A percentile compares a stretch with the other conserved stretches of the same genome.
Evolutionary conservation across 2,113 vertebrate genomes (phyloP).

Genomic region (Dipodomys spectabilis): DNA sequence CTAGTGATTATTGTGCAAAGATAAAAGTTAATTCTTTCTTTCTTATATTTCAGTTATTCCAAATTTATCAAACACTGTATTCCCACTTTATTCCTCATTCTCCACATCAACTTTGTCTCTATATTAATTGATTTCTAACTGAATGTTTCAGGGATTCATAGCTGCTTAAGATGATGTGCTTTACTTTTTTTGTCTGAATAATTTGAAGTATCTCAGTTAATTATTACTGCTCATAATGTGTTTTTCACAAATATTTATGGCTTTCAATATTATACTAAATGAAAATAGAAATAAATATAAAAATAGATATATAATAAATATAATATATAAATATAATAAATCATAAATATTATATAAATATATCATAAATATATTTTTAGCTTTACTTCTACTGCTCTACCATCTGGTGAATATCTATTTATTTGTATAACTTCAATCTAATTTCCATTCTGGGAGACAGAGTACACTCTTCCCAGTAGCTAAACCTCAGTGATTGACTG

Average conservation of each 20-base stretch:
- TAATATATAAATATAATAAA: no score
- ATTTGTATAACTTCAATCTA: neutral
- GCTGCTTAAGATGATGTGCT: neutral
- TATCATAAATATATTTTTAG: no score
- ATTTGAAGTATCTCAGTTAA: neutral
- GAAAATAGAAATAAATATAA: neutral
- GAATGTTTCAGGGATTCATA: neutral
- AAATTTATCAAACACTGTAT: neutral
- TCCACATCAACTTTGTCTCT: neutral
- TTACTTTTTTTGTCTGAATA: neutral
- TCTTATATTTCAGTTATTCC: neutral
- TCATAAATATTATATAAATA: no score
- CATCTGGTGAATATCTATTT: neutral
- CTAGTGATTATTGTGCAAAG: neutral
- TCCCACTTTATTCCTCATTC: neutral
- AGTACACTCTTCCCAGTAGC: neutral
- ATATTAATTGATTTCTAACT: neutral
- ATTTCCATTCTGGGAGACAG: neutral
- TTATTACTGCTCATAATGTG: neutral
- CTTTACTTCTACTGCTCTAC: no score
- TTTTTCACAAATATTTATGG: neutral
- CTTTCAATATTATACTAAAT: neutral
- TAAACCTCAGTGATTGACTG: neutral
- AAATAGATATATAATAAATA: no score
- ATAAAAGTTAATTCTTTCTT: neutral